Base-by-base conservation (phyloP, 2,888 invertebrate species). In the Lathronympha strigana region DNA sequence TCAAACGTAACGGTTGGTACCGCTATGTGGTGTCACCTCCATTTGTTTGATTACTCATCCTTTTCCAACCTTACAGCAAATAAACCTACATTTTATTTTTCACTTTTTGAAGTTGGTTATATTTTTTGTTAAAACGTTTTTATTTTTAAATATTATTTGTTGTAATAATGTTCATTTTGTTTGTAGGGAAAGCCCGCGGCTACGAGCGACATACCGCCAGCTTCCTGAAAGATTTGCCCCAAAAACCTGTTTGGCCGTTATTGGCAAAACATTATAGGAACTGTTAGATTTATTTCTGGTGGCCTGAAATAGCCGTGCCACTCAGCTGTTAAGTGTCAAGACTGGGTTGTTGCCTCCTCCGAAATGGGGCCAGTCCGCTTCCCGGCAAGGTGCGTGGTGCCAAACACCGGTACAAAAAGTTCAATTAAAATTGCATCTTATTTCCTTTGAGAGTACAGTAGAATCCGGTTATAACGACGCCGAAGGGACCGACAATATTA, bases 221-320 rank as follows among this genome's bases (percentile, higher is more conserved):
- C 33, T 53, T 45, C 23, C 50, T 23, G 25, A 43, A 33, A 40
- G 40, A 6, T 25, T n/a, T 61, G 54, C 62, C 54, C 51, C 50
- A 31, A 40, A 58, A 57, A 23, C 63, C 38, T 21, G 57, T 43
- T 57, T 57, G 43, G 43, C 43, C 28, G 45, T 33, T 45, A 58
- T 63, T 57, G 57, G 45, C 64, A 53, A 60, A 43, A 15, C 57
- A 72, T 75, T 76, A 78, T 81, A 78, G 80, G 79, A 81, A 82
- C 82, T 76, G 75, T 76, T 74, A 76, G 78, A 80, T 82, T 82
- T 84, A 83, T 83, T 84, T 83, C 76, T 75, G 74, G 72, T 72
- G 73, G 76, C 77, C 78, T 38, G 78, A 84, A 85, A 84, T 84
- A 85, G 81, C 82, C 80, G 84, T 79, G 83, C 83, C 79, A 85